Evolutionary conservation across 2,797 vertebrate species (phyloP), one percentile per base, ranked within the genome.

Genomic region (Tadarida brasiliensis): DNA sequence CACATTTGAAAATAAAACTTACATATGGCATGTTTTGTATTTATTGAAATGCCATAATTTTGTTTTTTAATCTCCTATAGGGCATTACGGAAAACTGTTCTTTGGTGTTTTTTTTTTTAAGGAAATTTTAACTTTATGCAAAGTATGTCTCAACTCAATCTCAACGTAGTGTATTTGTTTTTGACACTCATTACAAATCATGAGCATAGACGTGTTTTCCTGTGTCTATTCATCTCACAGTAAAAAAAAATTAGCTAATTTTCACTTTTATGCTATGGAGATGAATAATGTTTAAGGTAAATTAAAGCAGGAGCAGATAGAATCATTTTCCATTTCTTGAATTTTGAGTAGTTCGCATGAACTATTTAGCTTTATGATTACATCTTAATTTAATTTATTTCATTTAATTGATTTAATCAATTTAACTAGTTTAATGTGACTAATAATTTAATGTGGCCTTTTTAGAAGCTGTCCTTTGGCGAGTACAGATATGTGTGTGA

Each of bases 1-100:
- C 22, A 44, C 77, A 80, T 89, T 54, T 78, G 90, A 92, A 95
- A 95, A 65, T 82, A 14, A 54, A 86, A 83, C 65, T 71, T 65
- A 17, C 44, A 73, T 59, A 33, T 63, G 78, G 92, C 16, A 1
- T 71, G 70, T 57, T 95, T 94, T 76, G 59, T 24, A 8, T 95
- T 94, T 94, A 78, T 30, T 94, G 65, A 88, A 84, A 92, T 5
- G 5, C 14, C 3, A 0, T 94, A 54, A 61, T 51, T 49, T 57
- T 90, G 54, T 56, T 49, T 67, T 84, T 90, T 90, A 88, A 86
- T 70, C 51, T 68, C 39, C 22, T 17, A 15, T 28, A 80, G 19
- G 49, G 9, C 28, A 15, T 71, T 71, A 19, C 19, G 1, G 33
- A 44, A 67, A 89, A 82, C 78, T 0, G 0, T n/a, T 26, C 10